Percentiles rank a stretch among this genome's conserved stretches.
phyloP scores from a whole-genome alignment of 1,140 invertebrate genomes.

The Dolichoris vasculosae region DNA sequence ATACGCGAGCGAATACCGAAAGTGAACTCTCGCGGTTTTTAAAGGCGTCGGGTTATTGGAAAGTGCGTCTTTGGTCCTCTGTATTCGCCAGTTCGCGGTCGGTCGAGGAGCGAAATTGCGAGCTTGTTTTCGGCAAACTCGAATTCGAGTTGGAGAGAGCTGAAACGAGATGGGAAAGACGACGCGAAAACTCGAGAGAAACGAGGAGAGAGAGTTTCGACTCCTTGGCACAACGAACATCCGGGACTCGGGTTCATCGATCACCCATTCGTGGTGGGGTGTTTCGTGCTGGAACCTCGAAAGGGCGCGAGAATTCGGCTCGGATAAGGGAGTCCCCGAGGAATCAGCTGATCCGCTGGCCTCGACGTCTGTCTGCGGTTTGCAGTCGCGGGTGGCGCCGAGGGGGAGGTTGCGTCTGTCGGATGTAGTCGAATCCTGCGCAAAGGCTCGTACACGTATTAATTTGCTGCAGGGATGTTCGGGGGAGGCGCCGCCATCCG shows the following conservation, averaged over 20 bases:
- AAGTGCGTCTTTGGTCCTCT: no score
- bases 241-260: not conserved
- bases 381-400: not conserved
- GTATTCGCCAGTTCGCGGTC: no score
- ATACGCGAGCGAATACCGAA: no score
- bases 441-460: not conserved
- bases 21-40: not conserved
- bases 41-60: no score
- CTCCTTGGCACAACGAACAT: not conserved
- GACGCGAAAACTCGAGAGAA: not conserved
- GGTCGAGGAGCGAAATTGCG: not conserved
- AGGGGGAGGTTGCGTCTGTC: not conserved
- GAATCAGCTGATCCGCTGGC: conserved; percentile 22
- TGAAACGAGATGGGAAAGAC: not conserved
- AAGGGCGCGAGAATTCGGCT: not conserved
- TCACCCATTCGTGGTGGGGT: not conserved
- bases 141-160: not conserved
- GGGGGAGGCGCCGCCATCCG: not conserved
- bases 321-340: not conserved
- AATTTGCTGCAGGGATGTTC: not conserved
- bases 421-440: not conserved
- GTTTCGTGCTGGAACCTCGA: no score
- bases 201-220: no score
- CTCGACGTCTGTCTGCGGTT: not conserved
- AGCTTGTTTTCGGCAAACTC: not conserved